phyloP scores from a whole-genome alignment of 2,797 vertebrate genomes.

The Sternarchorhynchus goeldii region DNA sequence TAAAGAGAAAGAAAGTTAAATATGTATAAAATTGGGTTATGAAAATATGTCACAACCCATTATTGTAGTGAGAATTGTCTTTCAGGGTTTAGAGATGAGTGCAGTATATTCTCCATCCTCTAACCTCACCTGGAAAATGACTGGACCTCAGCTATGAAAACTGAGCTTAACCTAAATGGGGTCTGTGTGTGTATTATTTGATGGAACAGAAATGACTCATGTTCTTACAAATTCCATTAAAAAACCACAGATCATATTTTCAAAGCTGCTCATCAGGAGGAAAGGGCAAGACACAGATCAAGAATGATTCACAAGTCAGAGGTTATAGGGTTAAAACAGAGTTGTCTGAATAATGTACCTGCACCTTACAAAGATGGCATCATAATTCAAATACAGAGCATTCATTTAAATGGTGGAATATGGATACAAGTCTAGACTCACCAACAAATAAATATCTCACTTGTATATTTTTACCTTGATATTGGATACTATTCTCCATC shows the following conservation, averaged over 20 bases:
- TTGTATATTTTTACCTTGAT: not conserved
- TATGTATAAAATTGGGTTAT: not conserved
- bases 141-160: not conserved
- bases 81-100: slow-evolving; percentile 61
- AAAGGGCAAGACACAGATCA: not conserved
- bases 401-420: too few relatives aligned
- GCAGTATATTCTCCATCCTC: slow-evolving; percentile 46
- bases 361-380: too few relatives aligned
- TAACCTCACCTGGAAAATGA: slow-evolving; percentile 43
- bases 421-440: not conserved
- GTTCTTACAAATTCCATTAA: slow-evolving; percentile 2
- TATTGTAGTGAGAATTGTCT: slow-evolving; percentile 43
- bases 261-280: not conserved
- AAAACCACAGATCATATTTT: not conserved
- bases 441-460: not conserved
- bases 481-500: not conserved
- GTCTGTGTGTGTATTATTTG: slow-evolving; percentile 8
- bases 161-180: slow-evolving; percentile 13
- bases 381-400: too few relatives aligned
- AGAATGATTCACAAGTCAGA: slow-evolving; percentile 6
- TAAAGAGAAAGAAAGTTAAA: too few relatives aligned
- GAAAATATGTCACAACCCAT: not conserved
- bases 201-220: not conserved
- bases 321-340: not conserved
- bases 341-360: too few relatives aligned